Base-by-base conservation (phyloP, 2,888 invertebrate species). In the Cheilosia vulpina region DNA sequence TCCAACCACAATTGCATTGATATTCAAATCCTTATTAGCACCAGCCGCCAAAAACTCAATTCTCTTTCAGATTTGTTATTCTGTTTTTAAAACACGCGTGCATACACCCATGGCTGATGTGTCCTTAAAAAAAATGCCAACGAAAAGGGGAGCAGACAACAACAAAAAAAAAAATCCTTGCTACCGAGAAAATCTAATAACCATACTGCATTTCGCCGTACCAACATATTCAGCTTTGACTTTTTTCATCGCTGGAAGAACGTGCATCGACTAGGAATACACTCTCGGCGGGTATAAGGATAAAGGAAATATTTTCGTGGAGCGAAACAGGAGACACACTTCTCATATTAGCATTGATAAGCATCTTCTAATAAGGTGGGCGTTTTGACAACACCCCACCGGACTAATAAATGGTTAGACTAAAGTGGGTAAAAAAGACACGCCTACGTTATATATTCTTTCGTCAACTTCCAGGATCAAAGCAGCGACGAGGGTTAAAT, bases 271-370 rank as follows among this genome's bases (percentile, higher is more conserved):
- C 66, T 75, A 24, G 6, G 34, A 80, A 55, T 72, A 41, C 19
- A 58, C 24, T 11, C 13, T 58, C 15, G 13, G 4, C 45, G 13
- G 41, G 9, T 45, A 17, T 65, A 41, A 15, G 7, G 27, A 27
- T 6, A 27, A 31, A 31, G 34, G 55, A 60, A 43, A 65, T 11
- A 66, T 53, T 58, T 53, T 58, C 52, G 50, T 47, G 50, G 17
- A 19, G 41, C 3, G 2, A 45, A 34, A 43, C 34, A 43, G 58
- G 69, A 60, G 57, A 63, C 83, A 84, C 83, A 84, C 83, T 84
- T 85, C 85, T 85, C 77, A 38, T 77, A 77, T 85, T 85, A 85
- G 58, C 81, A 68, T 47, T 68, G 72, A 85, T 85, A 85, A 85
- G 62, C 85, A 77, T 81, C 81, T 27, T 3, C 72, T 81, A 66